Base-by-base conservation (phyloP, 2,888 invertebrate species). In the Hirudinaria manillensis region DNA sequence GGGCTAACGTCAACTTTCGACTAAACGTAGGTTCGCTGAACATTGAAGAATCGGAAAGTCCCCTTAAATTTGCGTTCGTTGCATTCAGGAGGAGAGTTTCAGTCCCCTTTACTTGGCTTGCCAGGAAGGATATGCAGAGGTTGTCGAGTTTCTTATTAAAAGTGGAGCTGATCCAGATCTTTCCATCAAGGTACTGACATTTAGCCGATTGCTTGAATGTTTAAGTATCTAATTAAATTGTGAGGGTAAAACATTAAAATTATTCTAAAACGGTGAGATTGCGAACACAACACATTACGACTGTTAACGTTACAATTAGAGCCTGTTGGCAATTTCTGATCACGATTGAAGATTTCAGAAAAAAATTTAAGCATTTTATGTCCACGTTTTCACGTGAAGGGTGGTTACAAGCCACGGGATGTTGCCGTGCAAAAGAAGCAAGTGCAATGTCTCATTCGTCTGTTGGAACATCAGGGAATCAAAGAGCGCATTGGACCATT, bases 41-140 rank as follows among this genome's bases (percentile, higher is more conserved):
- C 10, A 7, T 21, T 6, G 3, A 3, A 27, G 13, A 61, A 61
- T 61, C 10, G 29, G 6, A n/a, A 24, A 61, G 24, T 61, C n/a
- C 10, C 10, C 1, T 61, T 61, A 10, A 61, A 1, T 21, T 61
- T 27, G n/a, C 3, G 19, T 61, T 61, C 24, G 24, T 24, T 61
- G 29, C 24, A 61, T 27, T 34, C 36, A 68, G 68, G 36, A 34
- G n/a, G 68, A 68, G 32, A n/a, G 34, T n/a, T 68, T 68, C 68
- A 68, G 29, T 68, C 68, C 68, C 10, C 36, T 68, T 32, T 68
- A 68, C 27, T n/a, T 68, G 29, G 68, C 68, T n/a, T 34, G 68
- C 16, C 68, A 68, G 32, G 32, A 68, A n/a, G 68, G 68, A 68
- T n/a, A 36, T 16, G n/a, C 36, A 29, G 36, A 68, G 36, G 68